These are phyloP conservation scores for Busseola fusca DNA, from an alignment of 2,888 invertebrate species.

Conservation along the genomic window DNA sequence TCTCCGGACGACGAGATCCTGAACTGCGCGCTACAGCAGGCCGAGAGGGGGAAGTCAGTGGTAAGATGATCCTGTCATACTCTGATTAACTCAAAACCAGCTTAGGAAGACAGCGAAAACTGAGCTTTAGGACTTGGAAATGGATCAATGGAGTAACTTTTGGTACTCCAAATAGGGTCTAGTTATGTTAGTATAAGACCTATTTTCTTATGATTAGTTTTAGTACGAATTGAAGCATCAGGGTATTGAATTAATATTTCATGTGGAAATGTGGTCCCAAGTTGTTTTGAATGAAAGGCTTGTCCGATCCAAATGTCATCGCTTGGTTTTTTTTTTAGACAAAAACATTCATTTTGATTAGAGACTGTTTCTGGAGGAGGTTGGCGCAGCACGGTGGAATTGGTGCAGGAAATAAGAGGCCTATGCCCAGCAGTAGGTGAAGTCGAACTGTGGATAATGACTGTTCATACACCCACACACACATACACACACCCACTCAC, in stretches of 20 bases:
- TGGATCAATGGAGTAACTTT: constrained; percentile 8
- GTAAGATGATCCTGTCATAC: constrained; percentile 68
- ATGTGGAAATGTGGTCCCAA: neutral
- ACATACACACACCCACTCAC: too few relatives aligned
- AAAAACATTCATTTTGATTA: neutral
- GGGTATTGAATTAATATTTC: neutral
- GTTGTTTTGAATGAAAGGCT: neutral
- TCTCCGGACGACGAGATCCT: constrained; percentile 90
- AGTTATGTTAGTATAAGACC: neutral
- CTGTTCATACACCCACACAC: neutral
- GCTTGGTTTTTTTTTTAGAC: neutral
- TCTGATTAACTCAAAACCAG: constrained; percentile 7
- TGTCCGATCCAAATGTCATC: neutral
- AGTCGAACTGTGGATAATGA: neutral
- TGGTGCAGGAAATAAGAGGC: neutral
- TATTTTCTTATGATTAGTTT: neutral
- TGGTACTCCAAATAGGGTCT: neutral
- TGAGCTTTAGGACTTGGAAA: constrained; percentile 11
- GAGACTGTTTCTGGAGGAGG: neutral
- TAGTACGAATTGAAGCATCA: neutral
- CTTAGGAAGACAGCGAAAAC: constrained; percentile 21
- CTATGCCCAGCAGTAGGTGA: too few relatives aligned
- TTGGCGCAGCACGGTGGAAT: neutral
- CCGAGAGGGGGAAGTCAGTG: constrained; percentile 85
- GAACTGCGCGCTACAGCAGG: constrained; percentile 88